Conservation (phyloP, 2,113 vertebrate genomes). For the Lophura nycthemera region DNA sequence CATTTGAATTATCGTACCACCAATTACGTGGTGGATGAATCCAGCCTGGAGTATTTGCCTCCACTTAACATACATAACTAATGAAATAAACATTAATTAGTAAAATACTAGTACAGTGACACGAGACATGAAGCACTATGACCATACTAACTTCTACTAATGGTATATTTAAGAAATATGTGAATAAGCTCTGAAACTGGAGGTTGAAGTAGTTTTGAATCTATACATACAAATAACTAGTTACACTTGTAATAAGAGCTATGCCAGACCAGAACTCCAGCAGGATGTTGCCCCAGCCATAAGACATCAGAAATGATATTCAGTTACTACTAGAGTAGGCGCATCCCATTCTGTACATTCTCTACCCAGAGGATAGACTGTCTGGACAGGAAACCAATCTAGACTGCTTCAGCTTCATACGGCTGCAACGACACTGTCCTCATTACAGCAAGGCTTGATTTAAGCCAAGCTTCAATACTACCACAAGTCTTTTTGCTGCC, state of each 20-base stretch:
- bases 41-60: slow-evolving; percentile 5
- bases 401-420: neutral
- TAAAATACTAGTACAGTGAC: neutral
- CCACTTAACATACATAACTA: slow-evolving; percentile 15
- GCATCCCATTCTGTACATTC: neutral
- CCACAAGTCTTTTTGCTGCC: neutral
- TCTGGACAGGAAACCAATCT: neutral
- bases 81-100: slow-evolving; percentile 41
- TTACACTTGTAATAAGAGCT: neutral
- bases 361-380: neutral
- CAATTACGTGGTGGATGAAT: slow-evolving; percentile 20
- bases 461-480: neutral
- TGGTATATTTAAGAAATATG: neutral
- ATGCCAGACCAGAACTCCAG: neutral
- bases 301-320: neutral
- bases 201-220: neutral
- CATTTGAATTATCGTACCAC: neutral
- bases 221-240: neutral
- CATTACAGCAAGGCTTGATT: neutral
- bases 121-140: neutral
- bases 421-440: neutral
- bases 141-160: neutral
- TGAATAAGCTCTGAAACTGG: slow-evolving; percentile 8
- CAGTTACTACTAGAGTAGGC: neutral
- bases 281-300: neutral